Conservation (phyloP, 2,888 invertebrate species). For the Rhabditoides inermis region DNA sequence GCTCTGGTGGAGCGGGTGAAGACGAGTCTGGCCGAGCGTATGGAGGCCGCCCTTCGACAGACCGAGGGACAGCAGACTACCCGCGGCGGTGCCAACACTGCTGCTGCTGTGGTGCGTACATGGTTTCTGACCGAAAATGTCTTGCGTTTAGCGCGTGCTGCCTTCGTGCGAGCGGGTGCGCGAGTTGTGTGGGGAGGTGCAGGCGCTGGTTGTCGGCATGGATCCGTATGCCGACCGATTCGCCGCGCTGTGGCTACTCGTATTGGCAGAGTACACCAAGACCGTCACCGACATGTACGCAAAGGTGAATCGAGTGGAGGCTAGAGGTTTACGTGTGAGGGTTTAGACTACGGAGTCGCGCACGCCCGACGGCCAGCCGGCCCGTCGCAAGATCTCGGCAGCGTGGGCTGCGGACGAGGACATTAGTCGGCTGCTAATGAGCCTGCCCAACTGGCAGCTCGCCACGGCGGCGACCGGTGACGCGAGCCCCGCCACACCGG, state of each 20-base stretch:
- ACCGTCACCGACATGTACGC: constrained; percentile 39
- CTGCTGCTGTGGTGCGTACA: too few relatives aligned
- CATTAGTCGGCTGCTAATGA: constrained; percentile 79
- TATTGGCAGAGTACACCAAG: constrained; percentile 42
- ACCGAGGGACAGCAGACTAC: too few relatives aligned
- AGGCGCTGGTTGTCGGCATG: constrained; percentile 45
- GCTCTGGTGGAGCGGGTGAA: constrained; percentile 63
- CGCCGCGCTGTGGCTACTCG: constrained; percentile 50
- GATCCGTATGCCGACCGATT: constrained; percentile 40
- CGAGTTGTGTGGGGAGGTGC: constrained; percentile 42
- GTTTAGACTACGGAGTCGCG: neutral
- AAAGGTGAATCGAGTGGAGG: constrained; percentile 14
- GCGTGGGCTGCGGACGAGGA: constrained; percentile 89
- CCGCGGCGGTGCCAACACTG: too few relatives aligned
- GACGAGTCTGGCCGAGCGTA: constrained; percentile 28
- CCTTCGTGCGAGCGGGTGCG: constrained; percentile 34
- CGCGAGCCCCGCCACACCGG: constrained; percentile 30
- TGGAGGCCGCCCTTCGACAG: constrained; percentile 24
- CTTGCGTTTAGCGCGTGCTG: constrained; percentile 26
- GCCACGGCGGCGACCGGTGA: constrained; percentile 15
- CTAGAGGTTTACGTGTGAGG: neutral
- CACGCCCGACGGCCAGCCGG: constrained; percentile 16
- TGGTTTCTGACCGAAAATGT: too few relatives aligned
- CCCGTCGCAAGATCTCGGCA: constrained; percentile 68
- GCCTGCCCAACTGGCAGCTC: constrained; percentile 66